Percentiles rank a stretch among this genome's conserved stretches.
phyloP scores from a whole-genome alignment of 2,888 invertebrate species.

The Notodonta ziczac region DNA sequence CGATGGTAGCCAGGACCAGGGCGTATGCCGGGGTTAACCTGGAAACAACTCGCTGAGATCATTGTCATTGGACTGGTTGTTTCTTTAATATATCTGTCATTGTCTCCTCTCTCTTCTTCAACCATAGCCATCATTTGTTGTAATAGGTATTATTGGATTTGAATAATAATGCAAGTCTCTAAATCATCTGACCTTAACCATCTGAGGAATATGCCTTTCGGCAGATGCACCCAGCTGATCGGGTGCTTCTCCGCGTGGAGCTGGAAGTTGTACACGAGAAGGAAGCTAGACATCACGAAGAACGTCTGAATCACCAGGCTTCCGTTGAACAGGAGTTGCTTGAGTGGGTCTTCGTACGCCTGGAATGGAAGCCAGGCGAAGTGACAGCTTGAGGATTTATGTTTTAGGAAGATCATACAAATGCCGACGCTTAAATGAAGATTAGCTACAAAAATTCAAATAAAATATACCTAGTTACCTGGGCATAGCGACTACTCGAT shows the following conservation, averaged over 20 bases:
- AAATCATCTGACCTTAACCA: conserved; percentile 62
- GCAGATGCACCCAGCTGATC: conserved; percentile 55
- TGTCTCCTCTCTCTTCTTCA: no score
- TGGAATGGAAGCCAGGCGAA: conserved; percentile 33
- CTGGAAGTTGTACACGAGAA: conserved; percentile 70
- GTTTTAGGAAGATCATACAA: no score
- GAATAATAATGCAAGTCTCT: no score
- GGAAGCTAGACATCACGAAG: conserved; percentile 74
- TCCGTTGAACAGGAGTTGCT: conserved; percentile 72
- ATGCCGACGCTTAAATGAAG: no score
- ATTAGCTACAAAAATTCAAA: no score
- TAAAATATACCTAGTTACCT: no score
- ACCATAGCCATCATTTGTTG: no score
- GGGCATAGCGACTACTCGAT: no score
- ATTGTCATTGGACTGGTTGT: no score
- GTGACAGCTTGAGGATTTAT: no score
- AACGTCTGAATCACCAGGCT: conserved; percentile 69
- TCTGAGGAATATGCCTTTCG: conserved; percentile 65
- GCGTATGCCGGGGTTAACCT: conserved; percentile 74
- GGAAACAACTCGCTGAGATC: conserved; percentile 15
- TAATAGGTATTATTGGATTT: no score
- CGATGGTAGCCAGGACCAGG: conserved; percentile 60
- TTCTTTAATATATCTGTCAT: no score
- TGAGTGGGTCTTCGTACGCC: conserved; percentile 68
- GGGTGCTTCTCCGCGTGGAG: conserved; percentile 56